Evolutionary conservation across 2,797 vertebrate genomes (phyloP).

Genomic region (Cuculus canorus): DNA sequence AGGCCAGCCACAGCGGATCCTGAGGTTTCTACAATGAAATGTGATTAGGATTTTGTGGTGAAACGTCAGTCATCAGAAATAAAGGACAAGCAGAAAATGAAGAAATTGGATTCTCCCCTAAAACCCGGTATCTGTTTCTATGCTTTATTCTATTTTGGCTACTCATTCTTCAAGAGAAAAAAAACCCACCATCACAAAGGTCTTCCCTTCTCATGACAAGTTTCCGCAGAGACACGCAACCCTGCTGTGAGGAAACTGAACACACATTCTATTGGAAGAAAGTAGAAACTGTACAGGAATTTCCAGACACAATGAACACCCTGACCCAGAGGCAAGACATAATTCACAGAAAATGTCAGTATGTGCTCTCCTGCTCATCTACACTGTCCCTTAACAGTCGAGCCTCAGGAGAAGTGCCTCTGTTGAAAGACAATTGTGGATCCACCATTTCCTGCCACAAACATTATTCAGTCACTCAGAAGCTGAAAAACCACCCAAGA

Average conservation of each 20-base stretch:
- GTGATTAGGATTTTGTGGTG: slow-evolving; percentile 8
- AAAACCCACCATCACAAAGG: background rate
- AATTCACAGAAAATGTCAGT: background rate
- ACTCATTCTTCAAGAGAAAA: background rate
- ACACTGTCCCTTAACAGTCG: background rate
- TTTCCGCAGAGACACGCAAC: background rate
- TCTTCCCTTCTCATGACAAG: background rate
- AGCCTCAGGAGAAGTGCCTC: background rate
- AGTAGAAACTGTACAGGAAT: background rate
- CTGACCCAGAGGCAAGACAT: background rate
- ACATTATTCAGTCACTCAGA: background rate
- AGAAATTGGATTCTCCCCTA: slow-evolving; percentile 1
- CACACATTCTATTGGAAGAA: background rate
- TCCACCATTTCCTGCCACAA: background rate
- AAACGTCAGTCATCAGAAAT: slow-evolving; percentile 34
- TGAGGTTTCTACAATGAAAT: slow-evolving; percentile 57
- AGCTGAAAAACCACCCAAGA: background rate
- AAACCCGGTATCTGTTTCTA: background rate
- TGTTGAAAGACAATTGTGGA: background rate
- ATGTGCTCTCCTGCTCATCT: background rate
- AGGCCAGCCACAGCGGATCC: slow-evolving; percentile 3
- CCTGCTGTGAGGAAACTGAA: background rate
- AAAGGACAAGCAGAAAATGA: background rate
- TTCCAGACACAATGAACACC: background rate
- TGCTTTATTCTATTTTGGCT: background rate